Base-by-base conservation (phyloP, 2,888 invertebrate genomes). In the Eremobia ochroleuca region DNA sequence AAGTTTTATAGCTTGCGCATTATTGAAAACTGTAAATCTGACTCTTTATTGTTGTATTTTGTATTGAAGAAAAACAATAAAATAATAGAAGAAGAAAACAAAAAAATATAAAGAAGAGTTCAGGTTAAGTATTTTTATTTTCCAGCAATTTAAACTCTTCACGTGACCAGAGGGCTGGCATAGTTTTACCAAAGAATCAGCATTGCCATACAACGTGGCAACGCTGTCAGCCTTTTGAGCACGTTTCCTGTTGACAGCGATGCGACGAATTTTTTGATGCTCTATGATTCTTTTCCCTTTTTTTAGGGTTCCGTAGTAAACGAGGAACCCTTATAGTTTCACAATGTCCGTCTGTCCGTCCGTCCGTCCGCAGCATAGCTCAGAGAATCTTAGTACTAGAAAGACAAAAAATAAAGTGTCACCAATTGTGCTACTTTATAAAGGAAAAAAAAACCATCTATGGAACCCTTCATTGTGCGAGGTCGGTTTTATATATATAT, bases 11-110 rank as follows among this genome's bases (percentile, higher is more conserved):
- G 64, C 73, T 49, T 43, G 28, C 25, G 34, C 40, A 49, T 73
- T 74, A 79, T 74, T 80, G 74, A 68, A 80, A 74, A 73, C 80
- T 80, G 62, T 73, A 79, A 79, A 80, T 73, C 52, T n/a, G 15
- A 55, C n/a, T 52, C 52, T 55, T 79, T 73, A 66, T 72, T 31
- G 34, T 34, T 34, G 25, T 79, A 52, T 61, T 61, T 79, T 66
- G 11, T 59, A 52, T 66, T 59, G 43, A n/a, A 31, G 72, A 25
- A 80, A 67, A 66, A 43, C 9, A 31, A 46, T 55, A 49, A 62
- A 67, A 67, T 59, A 49, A 52, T n/a, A n/a, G 43, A n/a, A 31
- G 72, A 25, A 80, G n/a, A n/a, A 67, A 66, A 43, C 9, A 31
- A 46, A 46, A 49, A 62, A 67, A 67, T 59, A 49, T n/a, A n/a